Evolutionary conservation across 30 jellyfish, hydroid and myxozoan species (phyloP).

Genomic region (Aurelia sp.): DNA sequence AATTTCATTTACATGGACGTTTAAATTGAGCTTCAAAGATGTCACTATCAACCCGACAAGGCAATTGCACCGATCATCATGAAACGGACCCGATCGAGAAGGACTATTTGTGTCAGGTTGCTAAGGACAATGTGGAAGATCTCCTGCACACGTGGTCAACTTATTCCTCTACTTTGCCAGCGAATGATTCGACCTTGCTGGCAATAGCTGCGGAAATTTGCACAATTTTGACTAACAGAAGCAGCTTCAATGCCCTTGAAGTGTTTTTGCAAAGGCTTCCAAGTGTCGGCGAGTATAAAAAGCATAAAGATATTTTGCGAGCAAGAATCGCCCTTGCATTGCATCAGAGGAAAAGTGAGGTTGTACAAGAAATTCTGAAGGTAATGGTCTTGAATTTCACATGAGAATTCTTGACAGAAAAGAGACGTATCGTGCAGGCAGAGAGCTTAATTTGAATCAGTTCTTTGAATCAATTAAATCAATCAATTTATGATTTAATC

Average conservation of each 20-base stretch:
- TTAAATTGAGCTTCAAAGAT: neutral
- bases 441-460: too few relatives aligned
- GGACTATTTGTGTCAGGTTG: neutral
- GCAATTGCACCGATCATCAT: too few relatives aligned
- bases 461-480: too few relatives aligned
- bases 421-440: too few relatives aligned
- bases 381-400: slow-evolving; percentile 7
- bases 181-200: slow-evolving; percentile 42
- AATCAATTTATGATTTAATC: too few relatives aligned
- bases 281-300: slow-evolving; percentile 30
- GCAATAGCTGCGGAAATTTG: slow-evolving; percentile 78
- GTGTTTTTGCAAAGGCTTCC: slow-evolving; percentile 75
- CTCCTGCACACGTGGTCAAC: slow-evolving; percentile 71
- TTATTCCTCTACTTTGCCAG: slow-evolving; percentile 28
- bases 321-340: slow-evolving; percentile 74
- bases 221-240: slow-evolving; percentile 37
- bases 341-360: slow-evolving; percentile 46
- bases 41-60: neutral
- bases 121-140: slow-evolving; percentile 55
- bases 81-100: neutral
- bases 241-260: slow-evolving; percentile 73
- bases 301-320: slow-evolving; percentile 60
- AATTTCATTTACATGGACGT: slow-evolving; percentile 10
- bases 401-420: too few relatives aligned
- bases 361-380: slow-evolving; percentile 67